Conservation (phyloP, 2,888 invertebrate genomes). For the Leptopilina myrica region DNA sequence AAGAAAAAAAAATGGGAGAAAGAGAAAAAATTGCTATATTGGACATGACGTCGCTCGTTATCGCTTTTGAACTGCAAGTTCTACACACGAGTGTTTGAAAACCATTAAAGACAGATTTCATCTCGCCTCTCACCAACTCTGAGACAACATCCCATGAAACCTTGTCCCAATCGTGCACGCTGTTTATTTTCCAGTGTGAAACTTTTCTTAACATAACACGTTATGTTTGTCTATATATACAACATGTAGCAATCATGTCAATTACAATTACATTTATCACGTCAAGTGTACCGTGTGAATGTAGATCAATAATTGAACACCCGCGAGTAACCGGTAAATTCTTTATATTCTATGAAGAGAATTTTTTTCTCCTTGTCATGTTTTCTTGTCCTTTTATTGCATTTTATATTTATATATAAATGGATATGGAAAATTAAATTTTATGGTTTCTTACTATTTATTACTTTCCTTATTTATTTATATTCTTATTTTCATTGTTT, state of each 20-base stretch:
- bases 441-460: no score
- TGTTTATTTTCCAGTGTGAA: conserved; percentile 32
- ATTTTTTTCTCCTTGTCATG: not conserved
- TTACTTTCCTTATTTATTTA: no score
- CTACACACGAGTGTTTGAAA: conserved; percentile 5
- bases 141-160: not conserved
- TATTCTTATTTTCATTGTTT: no score
- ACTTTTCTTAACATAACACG: conserved; percentile 2
- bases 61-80: not conserved
- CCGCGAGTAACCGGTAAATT: not conserved
- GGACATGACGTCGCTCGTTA: not conserved
- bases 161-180: conserved; percentile 5
- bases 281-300: conserved; percentile 19
- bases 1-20: conserved; percentile 2
- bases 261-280: conserved; percentile 27
- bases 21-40: not conserved
- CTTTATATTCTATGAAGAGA: not conserved
- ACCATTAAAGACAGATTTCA: conserved; percentile 22
- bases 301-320: conserved; percentile 18
- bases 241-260: conserved; percentile 14
- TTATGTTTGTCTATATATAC: not conserved
- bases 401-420: not conserved
- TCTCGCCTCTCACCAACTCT: conserved; percentile 18
- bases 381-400: conserved; percentile 11
- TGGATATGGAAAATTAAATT: not conserved